Evolutionary conservation across 2,888 invertebrate species (phyloP).

Genomic region (Pimpla rufipes): DNA sequence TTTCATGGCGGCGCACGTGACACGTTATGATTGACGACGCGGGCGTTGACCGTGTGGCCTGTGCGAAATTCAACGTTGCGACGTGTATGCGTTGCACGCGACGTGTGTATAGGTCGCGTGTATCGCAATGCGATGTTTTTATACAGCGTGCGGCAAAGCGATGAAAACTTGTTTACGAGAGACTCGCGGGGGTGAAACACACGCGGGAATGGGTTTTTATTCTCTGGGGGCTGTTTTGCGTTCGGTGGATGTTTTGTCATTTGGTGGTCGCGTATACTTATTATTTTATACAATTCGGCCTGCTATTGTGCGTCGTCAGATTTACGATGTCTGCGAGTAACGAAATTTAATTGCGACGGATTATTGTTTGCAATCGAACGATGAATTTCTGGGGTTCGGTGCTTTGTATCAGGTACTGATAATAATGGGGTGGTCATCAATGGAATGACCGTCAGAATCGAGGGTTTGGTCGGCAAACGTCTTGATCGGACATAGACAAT

Average conservation of each 20-base stretch:
- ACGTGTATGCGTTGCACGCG: background rate
- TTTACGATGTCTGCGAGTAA: background rate
- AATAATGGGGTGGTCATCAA: background rate
- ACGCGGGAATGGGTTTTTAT: too few species aligned
- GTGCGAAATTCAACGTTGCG: background rate
- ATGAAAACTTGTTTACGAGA: too few species aligned
- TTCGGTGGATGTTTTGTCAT: too few species aligned
- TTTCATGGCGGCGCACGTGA: background rate
- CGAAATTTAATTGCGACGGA: background rate
- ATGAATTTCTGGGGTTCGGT: background rate
- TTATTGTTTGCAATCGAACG: background rate
- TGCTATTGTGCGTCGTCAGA: background rate
- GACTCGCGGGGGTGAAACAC: too few species aligned
- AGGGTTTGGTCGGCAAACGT: background rate
- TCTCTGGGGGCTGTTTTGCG: too few species aligned
- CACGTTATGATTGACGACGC: constrained; percentile 10
- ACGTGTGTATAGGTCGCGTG: background rate
- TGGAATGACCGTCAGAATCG: background rate
- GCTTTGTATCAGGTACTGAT: background rate
- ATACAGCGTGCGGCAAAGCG: too few species aligned
- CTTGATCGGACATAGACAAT: background rate
- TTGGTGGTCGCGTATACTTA: too few species aligned
- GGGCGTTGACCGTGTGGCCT: background rate
- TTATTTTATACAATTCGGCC: background rate
- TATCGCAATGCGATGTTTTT: too few species aligned